These are phyloP conservation scores for Argyrosomus regius DNA, from an alignment of 2,797 vertebrate genomes.

Conservation along the genomic window DNA sequence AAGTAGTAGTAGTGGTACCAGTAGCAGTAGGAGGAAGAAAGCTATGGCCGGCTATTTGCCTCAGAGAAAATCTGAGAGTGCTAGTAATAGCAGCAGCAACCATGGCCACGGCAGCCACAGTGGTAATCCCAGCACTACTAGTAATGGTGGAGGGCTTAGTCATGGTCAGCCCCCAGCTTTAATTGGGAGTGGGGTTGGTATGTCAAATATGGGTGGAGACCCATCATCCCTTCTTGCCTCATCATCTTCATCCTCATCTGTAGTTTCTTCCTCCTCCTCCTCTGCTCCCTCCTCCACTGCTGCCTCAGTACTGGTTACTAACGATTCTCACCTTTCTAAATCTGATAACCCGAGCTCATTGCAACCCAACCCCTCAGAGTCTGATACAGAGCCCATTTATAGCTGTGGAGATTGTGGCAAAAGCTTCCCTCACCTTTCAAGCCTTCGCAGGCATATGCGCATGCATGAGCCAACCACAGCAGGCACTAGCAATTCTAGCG, in stretches of 20 bases:
- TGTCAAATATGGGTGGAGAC: slow-evolving; percentile 85
- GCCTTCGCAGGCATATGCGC: slow-evolving; percentile 94
- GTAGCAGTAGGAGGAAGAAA: slow-evolving; percentile 88
- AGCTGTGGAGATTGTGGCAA: slow-evolving; percentile 94
- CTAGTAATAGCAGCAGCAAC: slow-evolving; percentile 73
- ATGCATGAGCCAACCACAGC: slow-evolving; percentile 93
- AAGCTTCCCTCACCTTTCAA: slow-evolving; percentile 95
- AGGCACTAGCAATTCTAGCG: slow-evolving; percentile 84
- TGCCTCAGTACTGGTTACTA: slow-evolving; percentile 87
- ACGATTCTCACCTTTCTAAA: slow-evolving; percentile 86
- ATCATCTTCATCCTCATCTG: slow-evolving; percentile 87
- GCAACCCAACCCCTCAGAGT: slow-evolving; percentile 79
- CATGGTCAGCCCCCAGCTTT: slow-evolving; percentile 84
- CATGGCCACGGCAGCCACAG: slow-evolving; percentile 80
- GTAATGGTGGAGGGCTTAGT: slow-evolving; percentile 80
- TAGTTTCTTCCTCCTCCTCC: slow-evolving; percentile 88
- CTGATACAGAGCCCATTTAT: slow-evolving; percentile 88
- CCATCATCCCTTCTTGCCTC: slow-evolving; percentile 85
- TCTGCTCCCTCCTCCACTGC: slow-evolving; percentile 87
- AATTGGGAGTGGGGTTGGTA: slow-evolving; percentile 83
- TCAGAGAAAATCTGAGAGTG: slow-evolving; percentile 86
- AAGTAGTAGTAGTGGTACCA: slow-evolving; percentile 76
- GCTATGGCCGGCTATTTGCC: slow-evolving; percentile 90
- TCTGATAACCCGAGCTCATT: slow-evolving; percentile 83
- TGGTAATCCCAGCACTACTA: slow-evolving; percentile 82